Evolutionary conservation across 2,888 invertebrate species (phyloP).

Genomic region (Melanostoma mellinum): DNA sequence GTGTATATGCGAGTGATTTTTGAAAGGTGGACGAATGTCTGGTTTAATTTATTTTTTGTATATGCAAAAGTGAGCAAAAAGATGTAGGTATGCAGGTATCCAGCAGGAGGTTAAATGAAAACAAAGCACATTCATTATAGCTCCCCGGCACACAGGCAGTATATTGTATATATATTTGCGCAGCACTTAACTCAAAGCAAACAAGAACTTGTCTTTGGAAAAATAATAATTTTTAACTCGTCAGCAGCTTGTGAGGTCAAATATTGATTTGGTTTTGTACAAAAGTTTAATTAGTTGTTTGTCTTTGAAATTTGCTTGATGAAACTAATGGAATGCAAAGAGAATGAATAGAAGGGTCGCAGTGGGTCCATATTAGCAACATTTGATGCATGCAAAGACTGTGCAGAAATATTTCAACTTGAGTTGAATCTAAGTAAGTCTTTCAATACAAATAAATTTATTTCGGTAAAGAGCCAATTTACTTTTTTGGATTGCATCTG

Average conservation of each 20-base stretch:
- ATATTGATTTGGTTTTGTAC: conserved; percentile 41
- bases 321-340: conserved; percentile 23
- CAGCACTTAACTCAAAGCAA: conserved; percentile 74
- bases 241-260: conserved; percentile 68
- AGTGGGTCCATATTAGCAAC: too few relatives aligned
- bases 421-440: too few relatives aligned
- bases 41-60: too few relatives aligned
- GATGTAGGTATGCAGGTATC: not conserved
- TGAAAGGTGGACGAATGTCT: conserved; percentile 8
- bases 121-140: too few relatives aligned
- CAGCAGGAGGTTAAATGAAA: too few relatives aligned
- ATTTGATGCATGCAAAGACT: too few relatives aligned
- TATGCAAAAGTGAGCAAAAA: not conserved
- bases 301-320: conserved; percentile 30
- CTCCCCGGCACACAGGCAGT: too few relatives aligned
- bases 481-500: too few relatives aligned
- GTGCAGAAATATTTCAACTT: too few relatives aligned
- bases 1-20: not conserved
- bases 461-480: too few relatives aligned
- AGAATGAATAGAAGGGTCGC: not conserved
- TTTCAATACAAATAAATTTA: too few relatives aligned
- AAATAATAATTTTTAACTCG: conserved; percentile 61
- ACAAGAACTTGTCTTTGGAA: conserved; percentile 66
- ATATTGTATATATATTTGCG: conserved; percentile 66
- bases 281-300: conserved; percentile 30